Evolutionary conservation across 64 coral and sea anemone genomes (phyloP).

Genomic region (Montipora cactus): DNA sequence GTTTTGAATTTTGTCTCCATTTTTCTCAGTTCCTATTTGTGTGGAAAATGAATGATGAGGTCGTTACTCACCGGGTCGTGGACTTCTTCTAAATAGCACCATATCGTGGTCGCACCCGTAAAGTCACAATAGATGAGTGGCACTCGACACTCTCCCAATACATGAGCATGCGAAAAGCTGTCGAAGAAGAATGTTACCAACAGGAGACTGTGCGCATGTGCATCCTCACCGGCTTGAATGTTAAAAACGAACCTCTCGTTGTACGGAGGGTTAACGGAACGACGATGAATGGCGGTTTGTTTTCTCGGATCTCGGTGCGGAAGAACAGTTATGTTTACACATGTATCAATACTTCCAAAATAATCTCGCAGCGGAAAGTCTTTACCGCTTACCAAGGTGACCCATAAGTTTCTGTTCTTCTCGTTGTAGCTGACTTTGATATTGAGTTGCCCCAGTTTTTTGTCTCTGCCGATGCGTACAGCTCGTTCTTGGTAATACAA

Average conservation of each 20-base stretch:
- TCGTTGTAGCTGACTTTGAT: slow-evolving; percentile 73
- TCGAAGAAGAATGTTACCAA: slow-evolving; percentile 82
- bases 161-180: slow-evolving; percentile 83
- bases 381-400: slow-evolving; percentile 75
- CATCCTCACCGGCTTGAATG: slow-evolving; percentile 78
- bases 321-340: slow-evolving; percentile 84
- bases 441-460: slow-evolving; percentile 73
- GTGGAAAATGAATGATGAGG: no score
- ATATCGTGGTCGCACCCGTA: slow-evolving; percentile 69
- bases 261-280: slow-evolving; percentile 82
- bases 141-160: slow-evolving; percentile 80
- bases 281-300: slow-evolving; percentile 86
- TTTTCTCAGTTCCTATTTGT: no score
- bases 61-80: slow-evolving; percentile 10
- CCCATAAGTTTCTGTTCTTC: slow-evolving; percentile 73
- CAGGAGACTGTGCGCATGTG: slow-evolving; percentile 71
- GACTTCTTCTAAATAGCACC: slow-evolving; percentile 80
- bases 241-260: slow-evolving; percentile 88
- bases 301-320: slow-evolving; percentile 78
- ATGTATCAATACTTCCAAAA: slow-evolving; percentile 90
- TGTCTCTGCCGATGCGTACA: slow-evolving; percentile 48
- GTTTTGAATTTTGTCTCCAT: no score
- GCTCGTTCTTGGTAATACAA: slow-evolving; percentile 68
- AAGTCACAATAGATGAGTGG: slow-evolving; percentile 86
- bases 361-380: slow-evolving; percentile 87